Evolutionary conservation across 2,113 vertebrate genomes (phyloP).

Genomic region (Greenwoodochromis staneri): DNA sequence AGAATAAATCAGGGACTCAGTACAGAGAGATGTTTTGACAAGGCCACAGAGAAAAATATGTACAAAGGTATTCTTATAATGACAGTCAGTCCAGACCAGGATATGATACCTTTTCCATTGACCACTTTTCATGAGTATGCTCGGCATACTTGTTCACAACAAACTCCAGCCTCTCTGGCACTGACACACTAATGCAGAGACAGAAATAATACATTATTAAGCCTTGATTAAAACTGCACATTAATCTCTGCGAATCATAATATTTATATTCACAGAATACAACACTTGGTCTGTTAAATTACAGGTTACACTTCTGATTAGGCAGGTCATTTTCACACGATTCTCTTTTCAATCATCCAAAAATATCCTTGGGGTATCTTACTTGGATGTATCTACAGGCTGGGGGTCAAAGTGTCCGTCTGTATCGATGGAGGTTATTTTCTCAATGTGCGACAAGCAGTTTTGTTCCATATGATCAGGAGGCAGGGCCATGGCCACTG

Average conservation of each 20-base stretch:
- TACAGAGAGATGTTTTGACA: neutral
- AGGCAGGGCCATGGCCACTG: conserved; percentile 84
- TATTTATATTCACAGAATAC: neutral
- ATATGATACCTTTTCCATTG: conserved; percentile 83
- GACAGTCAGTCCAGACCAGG: neutral
- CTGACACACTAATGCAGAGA: conserved; percentile 70
- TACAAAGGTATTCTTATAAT: neutral
- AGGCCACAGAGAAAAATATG: neutral
- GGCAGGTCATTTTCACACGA: neutral
- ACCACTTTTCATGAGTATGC: conserved; percentile 95
- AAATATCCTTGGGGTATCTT: neutral
- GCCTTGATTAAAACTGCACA: neutral
- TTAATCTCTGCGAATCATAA: neutral
- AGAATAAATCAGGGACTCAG: neutral
- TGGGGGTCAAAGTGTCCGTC: conserved; percentile 87
- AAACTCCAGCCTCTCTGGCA: conserved; percentile 87
- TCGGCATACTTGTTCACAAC: conserved; percentile 94
- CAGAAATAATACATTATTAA: neutral
- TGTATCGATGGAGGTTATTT: conserved; percentile 78
- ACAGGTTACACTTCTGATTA: neutral
- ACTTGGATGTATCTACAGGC: conserved; percentile 84
- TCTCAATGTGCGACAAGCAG: conserved; percentile 76
- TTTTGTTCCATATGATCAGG: conserved; percentile 86
- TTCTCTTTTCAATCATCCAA: neutral
- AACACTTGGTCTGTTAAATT: neutral